Base-by-base conservation (phyloP, 2,113 vertebrate species). In the Tachysurus fulvidraco region DNA sequence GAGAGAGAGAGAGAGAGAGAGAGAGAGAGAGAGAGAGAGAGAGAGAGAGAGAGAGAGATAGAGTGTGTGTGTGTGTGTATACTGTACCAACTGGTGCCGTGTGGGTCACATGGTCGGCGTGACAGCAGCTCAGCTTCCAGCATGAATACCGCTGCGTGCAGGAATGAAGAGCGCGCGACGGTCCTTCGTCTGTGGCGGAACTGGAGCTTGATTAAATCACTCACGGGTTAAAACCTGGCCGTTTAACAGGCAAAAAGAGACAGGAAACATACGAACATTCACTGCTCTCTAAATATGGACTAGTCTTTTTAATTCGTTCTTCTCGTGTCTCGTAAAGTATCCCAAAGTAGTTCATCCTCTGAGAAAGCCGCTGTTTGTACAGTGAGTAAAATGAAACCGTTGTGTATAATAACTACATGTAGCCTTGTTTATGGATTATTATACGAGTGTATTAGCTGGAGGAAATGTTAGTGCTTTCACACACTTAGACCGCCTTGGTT, bases 101-200 rank as follows among this genome's bases (percentile, higher is more conserved):
- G 74, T 46, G 65, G 46, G 80, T 84, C 90, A 92, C 90, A 88
- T 91, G 90, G 62, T 88, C 46, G 9, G 41, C 78, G 59, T 85
- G 87, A 83, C 84, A 90, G 84, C 44, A 76, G 60, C 85, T 83
- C 54, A 25, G 76, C 69, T 54, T n/a, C 16, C 50, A 28, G 46
- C 52, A 19, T 65, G 84, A 78, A 60, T 19, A n/a, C 28, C 80
- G 30, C 59, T 50, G 59, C 23, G 78, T 62, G 57, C 19, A 62
- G 62, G 64, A 83, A 36, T 36, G 50, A 30, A 16, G 67, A 57
- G n/a, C 65, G 50, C 83, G 65, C 65, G 65, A 41, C 17, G 12
- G 81, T 83, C 30, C 46, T 69, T 30, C 64, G n/a, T n/a, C 55
- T 21, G 28, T 67, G 60, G n/a, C 5, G 28, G 19, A 65, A 52